phyloP scores from a whole-genome alignment of 2,797 vertebrate genomes.

The Pogonophryne albipinna region DNA sequence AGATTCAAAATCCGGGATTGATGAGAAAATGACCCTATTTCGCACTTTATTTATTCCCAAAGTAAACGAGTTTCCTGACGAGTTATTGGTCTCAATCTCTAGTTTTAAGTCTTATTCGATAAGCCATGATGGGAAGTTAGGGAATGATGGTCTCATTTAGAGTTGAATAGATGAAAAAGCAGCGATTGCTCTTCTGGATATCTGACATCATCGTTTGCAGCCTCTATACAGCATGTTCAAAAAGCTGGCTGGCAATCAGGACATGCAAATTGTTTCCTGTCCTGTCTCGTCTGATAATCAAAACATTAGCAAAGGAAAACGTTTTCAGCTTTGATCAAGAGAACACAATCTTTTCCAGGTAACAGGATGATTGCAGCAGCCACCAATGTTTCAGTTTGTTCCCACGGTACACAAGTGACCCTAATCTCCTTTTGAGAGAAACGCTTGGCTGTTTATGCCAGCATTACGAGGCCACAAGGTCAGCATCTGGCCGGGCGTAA shows the following conservation, averaged over 20 bases:
- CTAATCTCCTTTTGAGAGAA: constrained; percentile 69
- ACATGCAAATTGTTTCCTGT: neutral
- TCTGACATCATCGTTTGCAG: neutral
- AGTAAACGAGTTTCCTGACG: no score
- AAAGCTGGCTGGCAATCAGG: neutral
- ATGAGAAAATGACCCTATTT: no score
- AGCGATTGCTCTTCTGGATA: no score
- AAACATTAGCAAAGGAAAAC: constrained; percentile 4
- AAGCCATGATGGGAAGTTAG: no score
- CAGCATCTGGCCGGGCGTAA: constrained; percentile 63
- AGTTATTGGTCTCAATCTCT: no score
- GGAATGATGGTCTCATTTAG: no score
- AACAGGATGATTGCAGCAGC: constrained; percentile 44
- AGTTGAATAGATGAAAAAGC: no score
- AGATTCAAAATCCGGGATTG: no score
- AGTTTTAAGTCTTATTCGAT: no score
- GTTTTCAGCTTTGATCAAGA: constrained; percentile 29
- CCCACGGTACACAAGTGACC: constrained; percentile 63
- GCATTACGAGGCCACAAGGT: constrained; percentile 58
- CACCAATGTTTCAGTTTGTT: neutral
- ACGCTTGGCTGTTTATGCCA: constrained; percentile 33
- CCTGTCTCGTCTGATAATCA: neutral
- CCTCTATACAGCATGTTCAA: neutral
- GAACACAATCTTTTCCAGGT: constrained; percentile 38
- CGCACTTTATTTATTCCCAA: no score